Base-by-base conservation (phyloP, 1,140 invertebrate species). In the Homalodisca vitripennis region DNA sequence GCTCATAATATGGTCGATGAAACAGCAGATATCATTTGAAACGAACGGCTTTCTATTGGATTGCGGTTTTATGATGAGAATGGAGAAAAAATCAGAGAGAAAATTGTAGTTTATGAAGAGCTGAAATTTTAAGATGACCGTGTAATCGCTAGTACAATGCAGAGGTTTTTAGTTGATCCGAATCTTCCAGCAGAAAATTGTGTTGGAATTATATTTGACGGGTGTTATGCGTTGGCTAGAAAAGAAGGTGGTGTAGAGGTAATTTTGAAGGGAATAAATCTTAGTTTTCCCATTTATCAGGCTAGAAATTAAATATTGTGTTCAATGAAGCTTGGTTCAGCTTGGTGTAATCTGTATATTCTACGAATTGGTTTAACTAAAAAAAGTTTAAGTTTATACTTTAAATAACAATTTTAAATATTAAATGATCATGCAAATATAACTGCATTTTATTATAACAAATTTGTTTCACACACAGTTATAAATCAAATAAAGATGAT, bases 301-400 rank as follows among this genome's bases (percentile, higher is more conserved):
- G 30, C 63, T 78, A 79, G 66, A 78, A 75, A 73, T 70, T 80
- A 47, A 79, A 80, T 73, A 69, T 79, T 47, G 75, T 79, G 20
- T 64, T 77, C 2, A 79, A 78, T 75, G 31, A 27, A 14, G 71
- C 67, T 78, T 79, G 75, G n/a, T n/a, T n/a, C n/a, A n/a, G n/a
- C n/a, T n/a, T n/a, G n/a, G n/a, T n/a, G n/a, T n/a, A n/a, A n/a
- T n/a, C n/a, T n/a, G n/a, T n/a, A n/a, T n/a, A n/a, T n/a, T n/a
- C n/a, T n/a, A n/a, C n/a, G n/a, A n/a, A n/a, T n/a, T n/a, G n/a
- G n/a, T n/a, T n/a, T n/a, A n/a, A n/a, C n/a, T n/a, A n/a, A n/a
- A n/a, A n/a, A n/a, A n/a, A n/a, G n/a, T n/a, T n/a, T n/a, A n/a
- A n/a, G n/a, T n/a, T n/a, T n/a, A n/a, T n/a, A n/a, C n/a, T n/a